Base-by-base conservation (phyloP, 1,140 invertebrate genomes). In the Triops cancriformis region DNA sequence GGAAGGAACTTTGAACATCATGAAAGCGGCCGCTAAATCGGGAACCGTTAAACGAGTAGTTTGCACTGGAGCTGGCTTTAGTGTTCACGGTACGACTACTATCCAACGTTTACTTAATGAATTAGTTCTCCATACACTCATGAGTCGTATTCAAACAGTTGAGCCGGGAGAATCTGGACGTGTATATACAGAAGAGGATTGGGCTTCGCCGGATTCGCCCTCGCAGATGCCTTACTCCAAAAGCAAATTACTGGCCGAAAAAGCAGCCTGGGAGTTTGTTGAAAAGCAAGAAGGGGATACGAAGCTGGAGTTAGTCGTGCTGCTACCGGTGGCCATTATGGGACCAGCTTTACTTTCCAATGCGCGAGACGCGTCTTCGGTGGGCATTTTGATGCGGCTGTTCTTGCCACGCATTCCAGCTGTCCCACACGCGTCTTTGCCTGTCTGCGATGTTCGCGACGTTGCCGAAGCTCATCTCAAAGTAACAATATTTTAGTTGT, bases 341-440 rank as follows among this genome's bases (percentile, higher is more conserved):
- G 51, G 51, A 64, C 51, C 51, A 64, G 51, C 51, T 64, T 64
- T 64, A 64, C 51, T 64, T 64, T 64, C 51, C 7, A 64, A 64
- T 64, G 51, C 51, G 6, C 14, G 51, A 64, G 51, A 64, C 23
- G 51, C 51, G 14, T n/a, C 51, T n/a, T 64, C 51, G 18, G 51
- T 64, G 14, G 51, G 51, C 14, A 64, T 64, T 64, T 64, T 64
- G 51, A 64, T 64, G 51, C 9, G 23, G 6, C 9, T 64, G 14
- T 14, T 64, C 14, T 64, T 18, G 9, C 51, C 51, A 1, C 14
- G 51, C 10, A 23, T 64, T 11, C 51, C 51, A 64, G 51, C 51
- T 64, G 51, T 64, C 14, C 51, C 51, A 6, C 14, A 64, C 23
- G 51, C 51, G 14, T 64, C 51, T 64, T 64, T 64, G 9, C 51